Evolutionary conservation across 2,113 vertebrate genomes (phyloP).

Genomic region (Cavia porcellus): DNA sequence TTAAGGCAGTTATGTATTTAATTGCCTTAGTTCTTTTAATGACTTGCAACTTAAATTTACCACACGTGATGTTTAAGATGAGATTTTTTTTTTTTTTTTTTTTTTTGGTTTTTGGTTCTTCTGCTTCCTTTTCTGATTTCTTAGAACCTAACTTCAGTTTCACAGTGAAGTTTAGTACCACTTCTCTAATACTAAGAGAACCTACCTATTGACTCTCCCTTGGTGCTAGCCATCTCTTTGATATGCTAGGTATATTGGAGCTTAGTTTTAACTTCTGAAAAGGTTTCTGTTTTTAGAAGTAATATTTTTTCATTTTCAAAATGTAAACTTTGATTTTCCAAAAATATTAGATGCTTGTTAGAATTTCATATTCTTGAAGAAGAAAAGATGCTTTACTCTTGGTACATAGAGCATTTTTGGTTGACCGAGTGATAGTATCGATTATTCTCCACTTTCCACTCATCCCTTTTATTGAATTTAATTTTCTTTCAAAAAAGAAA

Average conservation of each 20-base stretch:
- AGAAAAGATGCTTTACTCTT: neutral
- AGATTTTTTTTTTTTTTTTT: too few relatives aligned
- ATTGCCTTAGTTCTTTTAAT: constrained; percentile 45
- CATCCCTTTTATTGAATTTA: neutral
- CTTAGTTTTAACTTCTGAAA: constrained; percentile 39
- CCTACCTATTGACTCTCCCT: neutral
- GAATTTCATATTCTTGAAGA: neutral
- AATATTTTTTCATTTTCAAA: constrained; percentile 40
- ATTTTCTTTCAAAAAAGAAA: neutral
- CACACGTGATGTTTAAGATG: neutral
- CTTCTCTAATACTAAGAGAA: neutral
- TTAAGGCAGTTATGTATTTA: constrained; percentile 15
- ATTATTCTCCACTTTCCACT: constrained; percentile 23
- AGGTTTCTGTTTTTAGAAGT: constrained; percentile 7
- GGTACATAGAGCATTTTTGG: neutral
- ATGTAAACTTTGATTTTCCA: neutral
- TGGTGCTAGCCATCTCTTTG: neutral
- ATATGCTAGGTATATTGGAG: neutral
- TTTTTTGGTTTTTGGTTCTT: neutral
- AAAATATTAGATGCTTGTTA: neutral
- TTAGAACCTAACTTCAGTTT: constrained; percentile 46
- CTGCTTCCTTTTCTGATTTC: neutral
- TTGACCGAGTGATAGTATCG: neutral
- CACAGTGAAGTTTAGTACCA: neutral
- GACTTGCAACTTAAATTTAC: neutral